Evolutionary conservation across 1,140 invertebrate genomes (phyloP).

Genomic region (Anthonomus grandis): DNA sequence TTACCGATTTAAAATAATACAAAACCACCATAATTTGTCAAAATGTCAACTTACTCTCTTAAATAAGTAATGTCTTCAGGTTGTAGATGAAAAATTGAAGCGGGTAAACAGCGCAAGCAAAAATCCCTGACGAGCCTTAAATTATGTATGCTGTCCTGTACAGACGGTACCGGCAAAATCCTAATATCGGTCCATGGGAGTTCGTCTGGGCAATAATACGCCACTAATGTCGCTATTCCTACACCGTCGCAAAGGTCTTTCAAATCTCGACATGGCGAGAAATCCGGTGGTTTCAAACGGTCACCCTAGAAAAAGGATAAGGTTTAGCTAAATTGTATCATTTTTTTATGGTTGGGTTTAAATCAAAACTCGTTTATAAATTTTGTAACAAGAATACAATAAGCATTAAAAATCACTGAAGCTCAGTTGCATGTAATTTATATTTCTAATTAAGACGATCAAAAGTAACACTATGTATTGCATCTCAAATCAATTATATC

Average conservation of each 20-base stretch:
- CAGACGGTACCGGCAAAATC: slow-evolving; percentile 52
- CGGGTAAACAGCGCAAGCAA: slow-evolving; percentile 79
- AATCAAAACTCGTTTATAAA: no score
- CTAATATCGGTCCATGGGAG: slow-evolving; percentile 62
- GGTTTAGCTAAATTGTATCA: no score
- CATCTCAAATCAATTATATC: no score
- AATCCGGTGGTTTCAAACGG: slow-evolving; percentile 49
- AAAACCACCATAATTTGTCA: no score
- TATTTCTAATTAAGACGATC: no score
- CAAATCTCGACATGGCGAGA: slow-evolving; percentile 55
- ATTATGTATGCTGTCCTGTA: slow-evolving; percentile 92
- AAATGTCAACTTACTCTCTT: slow-evolving; percentile 78
- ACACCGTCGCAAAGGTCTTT: slow-evolving; percentile 89
- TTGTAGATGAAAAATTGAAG: slow-evolving; percentile 90
- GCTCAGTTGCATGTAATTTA: no score
- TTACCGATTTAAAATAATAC: no score
- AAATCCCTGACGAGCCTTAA: slow-evolving; percentile 86
- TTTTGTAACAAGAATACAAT: no score
- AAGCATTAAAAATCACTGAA: no score
- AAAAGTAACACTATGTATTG: no score
- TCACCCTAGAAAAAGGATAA: slow-evolving; percentile 43
- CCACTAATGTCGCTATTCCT: slow-evolving; percentile 81
- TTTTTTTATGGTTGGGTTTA: no score
- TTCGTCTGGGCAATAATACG: slow-evolving; percentile 91
- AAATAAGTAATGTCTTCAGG: slow-evolving; percentile 96